Evolutionary conservation across 2,888 invertebrate genomes (phyloP).

Genomic region (Tipula vernalis): DNA sequence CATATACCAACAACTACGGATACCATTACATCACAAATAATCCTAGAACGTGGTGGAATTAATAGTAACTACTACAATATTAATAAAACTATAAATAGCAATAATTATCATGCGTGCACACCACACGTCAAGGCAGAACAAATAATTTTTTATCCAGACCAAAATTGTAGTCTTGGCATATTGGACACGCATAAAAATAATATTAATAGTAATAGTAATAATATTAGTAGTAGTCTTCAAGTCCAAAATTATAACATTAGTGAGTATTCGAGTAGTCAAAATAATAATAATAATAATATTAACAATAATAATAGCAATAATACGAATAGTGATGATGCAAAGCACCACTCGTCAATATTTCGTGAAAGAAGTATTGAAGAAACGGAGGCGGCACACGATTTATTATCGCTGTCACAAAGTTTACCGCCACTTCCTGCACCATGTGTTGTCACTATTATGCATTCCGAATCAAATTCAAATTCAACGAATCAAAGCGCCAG

Average conservation of each 20-base stretch:
- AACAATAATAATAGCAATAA: conserved; percentile 9
- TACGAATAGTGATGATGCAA: background rate
- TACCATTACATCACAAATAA: background rate
- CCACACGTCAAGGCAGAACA: conserved; percentile 19
- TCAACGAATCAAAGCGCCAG: conserved; percentile 9
- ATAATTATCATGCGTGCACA: background rate
- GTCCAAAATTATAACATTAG: background rate
- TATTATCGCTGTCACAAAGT: conserved; percentile 62
- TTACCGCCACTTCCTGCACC: conserved; percentile 63
- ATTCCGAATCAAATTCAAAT: conserved; percentile 36
- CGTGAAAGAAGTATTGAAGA: conserved; percentile 63
- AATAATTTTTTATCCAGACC: conserved; percentile 33
- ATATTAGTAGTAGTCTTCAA: background rate
- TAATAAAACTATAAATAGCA: background rate
- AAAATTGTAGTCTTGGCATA: background rate
- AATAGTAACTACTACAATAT: background rate
- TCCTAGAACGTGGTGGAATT: background rate
- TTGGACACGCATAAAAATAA: background rate
- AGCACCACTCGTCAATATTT: conserved; percentile 18
- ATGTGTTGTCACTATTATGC: conserved; percentile 50
- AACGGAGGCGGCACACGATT: conserved; percentile 79
- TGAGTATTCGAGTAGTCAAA: background rate
- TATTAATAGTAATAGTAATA: background rate
- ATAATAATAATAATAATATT: background rate
- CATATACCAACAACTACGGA: background rate